Evolutionary conservation across 2,113 vertebrate genomes (phyloP), one percentile per base, ranked within the genome.

Genomic region (Carlito syrichta): DNA sequence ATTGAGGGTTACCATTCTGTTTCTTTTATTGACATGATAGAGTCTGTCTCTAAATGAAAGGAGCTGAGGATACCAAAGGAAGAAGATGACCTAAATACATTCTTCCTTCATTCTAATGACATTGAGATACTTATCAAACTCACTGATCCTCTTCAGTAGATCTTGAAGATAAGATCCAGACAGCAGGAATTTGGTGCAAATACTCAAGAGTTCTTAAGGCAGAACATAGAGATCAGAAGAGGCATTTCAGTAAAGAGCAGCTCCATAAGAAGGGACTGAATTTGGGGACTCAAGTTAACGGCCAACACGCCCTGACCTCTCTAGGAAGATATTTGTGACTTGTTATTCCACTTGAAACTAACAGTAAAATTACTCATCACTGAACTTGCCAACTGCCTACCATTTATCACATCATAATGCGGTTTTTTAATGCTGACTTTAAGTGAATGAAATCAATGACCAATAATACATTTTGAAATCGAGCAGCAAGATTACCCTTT

Each of bases 371-470:
- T 62, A 73, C 7, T 52, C 9, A 30, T 52, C 20, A 14, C 13
- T 73, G 69, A 63, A 16, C 16, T 96, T 78, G 30, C 54, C 43
- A 93, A 73, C 8, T 66, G 17, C 35, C 23, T 77, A 11, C 45
- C 48, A 35, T 66, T 95, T 93, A 71, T 73, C 43, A 84, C 30
- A 6, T 87, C 40, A 93, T 83, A 87, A 93, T 68, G 38, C 83
- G 4, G 30, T 62, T 78, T 94, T n/a, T 86, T 50, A 96, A 87
- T 45, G 50, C 16, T 90, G 87, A 93, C 23, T 45, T 82, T 77
- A 77, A 8, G 45, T 96, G 69, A 93, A 93, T 50, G 38, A 93
- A 93, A 90, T 50, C 71, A 87, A 82, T 78, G 40, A 63, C 25
- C 58, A 86, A 68, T 76, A 95, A 48, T 35, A 38, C 78, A 63